phyloP scores from a whole-genome alignment of 2,113 vertebrate species.

The Piliocolobus tephrosceles region DNA sequence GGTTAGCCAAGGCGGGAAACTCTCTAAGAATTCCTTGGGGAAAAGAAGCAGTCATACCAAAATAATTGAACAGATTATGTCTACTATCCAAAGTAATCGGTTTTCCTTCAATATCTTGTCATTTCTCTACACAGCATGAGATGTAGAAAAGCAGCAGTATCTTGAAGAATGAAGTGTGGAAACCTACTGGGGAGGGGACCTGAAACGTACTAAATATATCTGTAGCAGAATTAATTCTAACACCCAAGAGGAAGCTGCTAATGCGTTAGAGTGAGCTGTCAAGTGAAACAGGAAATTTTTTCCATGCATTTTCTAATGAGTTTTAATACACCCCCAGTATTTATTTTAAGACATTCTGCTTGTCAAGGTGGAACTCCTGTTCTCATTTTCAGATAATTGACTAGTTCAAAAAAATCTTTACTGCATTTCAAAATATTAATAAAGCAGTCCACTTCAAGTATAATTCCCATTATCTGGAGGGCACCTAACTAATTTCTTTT shows the following conservation, averaged over 20 bases:
- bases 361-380: slow-evolving; percentile 64
- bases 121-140: slow-evolving; percentile 58
- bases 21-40: neutral
- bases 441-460: slow-evolving; percentile 56
- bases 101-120: slow-evolving; percentile 64
- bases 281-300: slow-evolving; percentile 59
- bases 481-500: slow-evolving; percentile 43
- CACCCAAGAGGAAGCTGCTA: slow-evolving; percentile 69
- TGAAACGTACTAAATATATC: slow-evolving; percentile 63
- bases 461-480: slow-evolving; percentile 50
- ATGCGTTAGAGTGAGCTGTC: slow-evolving; percentile 34
- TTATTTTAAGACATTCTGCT: slow-evolving; percentile 70
- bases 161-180: slow-evolving; percentile 55
- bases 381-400: slow-evolving; percentile 65
- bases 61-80: slow-evolving; percentile 59
- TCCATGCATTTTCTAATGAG: slow-evolving; percentile 52
- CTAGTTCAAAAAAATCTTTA: slow-evolving; percentile 13
- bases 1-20: slow-evolving; percentile 23
- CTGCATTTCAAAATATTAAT: slow-evolving; percentile 63
- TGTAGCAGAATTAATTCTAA: slow-evolving; percentile 76
- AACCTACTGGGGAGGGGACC: slow-evolving; percentile 40
- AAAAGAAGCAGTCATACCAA: slow-evolving; percentile 55
- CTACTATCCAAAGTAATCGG: slow-evolving; percentile 58
- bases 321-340: slow-evolving; percentile 44
- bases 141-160: slow-evolving; percentile 57